These are phyloP conservation scores for Corythucha ciliata DNA, from an alignment of 2,888 invertebrate species.

Conservation along the genomic window DNA sequence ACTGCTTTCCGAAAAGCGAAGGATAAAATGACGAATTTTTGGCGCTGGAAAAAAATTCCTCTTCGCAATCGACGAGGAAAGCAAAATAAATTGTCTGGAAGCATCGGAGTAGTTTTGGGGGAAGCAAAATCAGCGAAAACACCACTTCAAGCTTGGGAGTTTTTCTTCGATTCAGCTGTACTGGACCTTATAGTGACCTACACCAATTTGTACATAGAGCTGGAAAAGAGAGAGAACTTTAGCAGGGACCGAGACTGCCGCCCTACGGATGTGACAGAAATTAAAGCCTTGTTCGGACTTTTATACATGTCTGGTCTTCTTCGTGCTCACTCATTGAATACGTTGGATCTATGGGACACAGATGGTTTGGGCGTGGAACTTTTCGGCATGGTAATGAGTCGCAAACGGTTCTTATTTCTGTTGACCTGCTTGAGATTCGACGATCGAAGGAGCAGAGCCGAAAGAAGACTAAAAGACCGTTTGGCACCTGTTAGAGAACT, in stretches of 20 bases:
- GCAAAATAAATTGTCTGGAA: no score
- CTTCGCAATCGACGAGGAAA: no score
- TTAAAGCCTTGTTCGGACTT: conserved; percentile 1
- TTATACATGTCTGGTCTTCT: background rate
- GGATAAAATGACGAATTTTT: no score
- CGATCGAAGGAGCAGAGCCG: background rate
- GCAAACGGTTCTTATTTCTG: conserved; percentile 1
- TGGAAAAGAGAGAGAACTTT: background rate
- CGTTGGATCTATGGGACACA: conserved; percentile 3
- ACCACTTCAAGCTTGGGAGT: no score
- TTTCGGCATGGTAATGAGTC: conserved; percentile 1
- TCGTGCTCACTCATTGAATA: background rate
- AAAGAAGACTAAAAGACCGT: background rate
- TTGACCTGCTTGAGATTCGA: background rate
- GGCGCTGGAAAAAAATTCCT: no score
- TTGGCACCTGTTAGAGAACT: background rate
- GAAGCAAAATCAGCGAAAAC: no score
- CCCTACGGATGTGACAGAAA: background rate
- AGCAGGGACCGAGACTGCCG: background rate
- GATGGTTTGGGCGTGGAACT: background rate
- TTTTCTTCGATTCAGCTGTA: background rate
- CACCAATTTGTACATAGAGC: conserved; percentile 3
- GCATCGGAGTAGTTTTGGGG: no score
- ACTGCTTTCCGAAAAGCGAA: no score
- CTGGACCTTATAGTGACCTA: background rate